Evolutionary conservation across 2,113 vertebrate species (phyloP), one percentile per base, ranked within the genome.

Genomic region (Catharus minimus): DNA sequence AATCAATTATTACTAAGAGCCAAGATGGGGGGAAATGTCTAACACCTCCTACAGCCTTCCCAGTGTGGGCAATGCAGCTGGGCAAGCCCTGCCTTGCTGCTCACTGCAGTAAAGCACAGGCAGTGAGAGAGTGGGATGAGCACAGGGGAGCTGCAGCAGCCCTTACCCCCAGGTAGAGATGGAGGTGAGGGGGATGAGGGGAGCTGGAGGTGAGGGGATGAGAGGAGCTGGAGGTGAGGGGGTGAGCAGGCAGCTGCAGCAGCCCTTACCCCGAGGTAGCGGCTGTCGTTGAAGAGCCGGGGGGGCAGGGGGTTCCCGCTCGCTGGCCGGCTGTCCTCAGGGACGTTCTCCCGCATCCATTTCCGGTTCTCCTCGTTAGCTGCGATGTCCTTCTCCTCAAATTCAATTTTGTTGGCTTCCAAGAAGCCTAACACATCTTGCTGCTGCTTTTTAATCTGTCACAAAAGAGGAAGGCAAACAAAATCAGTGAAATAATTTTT

Each of bases 401-500:
- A 99, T 57, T 98, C 98, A 8, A 99, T 99, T 97, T 99, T 99
- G 97, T 99, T 99, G 94, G 97, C 98, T 68, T 98, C 97, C 88
- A 99, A 96, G 96, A 99, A 99, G 43, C 98, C 98, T 95, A 98
- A 94, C 20, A 99, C 98, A 94, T 99, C 99, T 97, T 99, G 99
- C 93, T 99, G 99, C 95, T 99, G 98, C 97, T 99, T 99, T 97
- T 99, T 99, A 92, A 99, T 99, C 99, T 99, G 97, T 82, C 68
- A 58, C 30, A 83, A 79, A 89, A 94, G 28, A 17, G 16, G 33
- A 3, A 7, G 82, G 28, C 65, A 82, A 91, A 41, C 3, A 27
- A 52, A 44, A 67, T 69, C 88, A 61, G 50, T 56, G 38, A 82
- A 84, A 65, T 7, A 3, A 2, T 84, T 88, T 72, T 32, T 47